A percentile compares a stretch with the other conserved stretches of the same genome.
Evolutionary conservation across 2,888 invertebrate species (phyloP).

Genomic region (Campoletis raptor): DNA sequence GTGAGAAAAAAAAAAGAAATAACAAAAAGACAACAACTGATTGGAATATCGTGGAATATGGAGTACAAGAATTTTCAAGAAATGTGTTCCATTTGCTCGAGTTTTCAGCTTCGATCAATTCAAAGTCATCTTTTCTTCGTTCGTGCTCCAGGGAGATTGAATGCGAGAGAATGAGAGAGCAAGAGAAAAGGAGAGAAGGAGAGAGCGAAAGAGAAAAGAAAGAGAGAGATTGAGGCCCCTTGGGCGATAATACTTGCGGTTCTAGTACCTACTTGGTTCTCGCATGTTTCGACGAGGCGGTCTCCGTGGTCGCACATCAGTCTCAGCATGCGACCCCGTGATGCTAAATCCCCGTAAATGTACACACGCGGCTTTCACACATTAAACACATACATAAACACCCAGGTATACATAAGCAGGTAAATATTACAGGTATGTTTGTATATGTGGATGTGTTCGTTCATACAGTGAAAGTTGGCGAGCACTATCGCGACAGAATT

Average conservation of each 20-base stretch:
- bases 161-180: constrained; percentile 10
- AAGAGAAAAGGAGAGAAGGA: background rate
- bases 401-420: background rate
- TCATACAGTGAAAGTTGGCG: constrained; percentile 53
- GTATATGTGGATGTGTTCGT: constrained; percentile 17
- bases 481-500: constrained; percentile 80
- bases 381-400: constrained; percentile 8
- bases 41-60: background rate
- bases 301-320: constrained; percentile 84
- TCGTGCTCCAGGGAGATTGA: constrained; percentile 53
- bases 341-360: constrained; percentile 82
- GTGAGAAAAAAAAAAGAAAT: background rate
- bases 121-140: constrained; percentile 60
- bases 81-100: background rate
- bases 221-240: constrained; percentile 27
- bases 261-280: constrained; percentile 75
- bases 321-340: constrained; percentile 84
- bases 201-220: constrained; percentile 20
- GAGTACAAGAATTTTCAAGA: constrained; percentile 20
- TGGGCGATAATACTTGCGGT: constrained; percentile 67
- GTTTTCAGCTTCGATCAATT: constrained; percentile 57
- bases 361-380: constrained; percentile 73
- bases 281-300: constrained; percentile 85
- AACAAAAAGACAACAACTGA: too few species aligned
- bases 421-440: constrained; percentile 21